Percentiles rank a stretch among this genome's conserved stretches.
These are phyloP conservation scores for Trichogramma dendrolimi DNA, from an alignment of 2,888 invertebrate species.

Conservation along the genomic window DNA sequence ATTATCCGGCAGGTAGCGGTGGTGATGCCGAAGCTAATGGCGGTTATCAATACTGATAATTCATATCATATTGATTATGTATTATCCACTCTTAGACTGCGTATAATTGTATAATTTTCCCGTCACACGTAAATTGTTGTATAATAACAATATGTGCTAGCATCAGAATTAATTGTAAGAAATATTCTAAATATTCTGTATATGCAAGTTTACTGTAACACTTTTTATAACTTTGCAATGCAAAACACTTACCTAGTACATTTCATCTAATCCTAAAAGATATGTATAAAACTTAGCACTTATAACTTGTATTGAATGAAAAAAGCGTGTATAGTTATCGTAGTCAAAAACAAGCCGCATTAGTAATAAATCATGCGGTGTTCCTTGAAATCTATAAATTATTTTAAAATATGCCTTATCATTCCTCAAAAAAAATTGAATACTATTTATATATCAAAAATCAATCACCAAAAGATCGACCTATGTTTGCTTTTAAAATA, in stretches of 20 bases:
- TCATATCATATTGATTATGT: slow-evolving; percentile 19
- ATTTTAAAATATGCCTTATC: too few species aligned
- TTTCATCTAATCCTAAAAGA: slow-evolving; percentile 25
- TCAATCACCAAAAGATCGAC: too few species aligned
- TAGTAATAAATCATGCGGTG: slow-evolving; percentile 37
- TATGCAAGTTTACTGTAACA: slow-evolving; percentile 17
- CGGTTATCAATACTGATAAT: slow-evolving; percentile 49
- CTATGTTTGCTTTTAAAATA: too few species aligned
- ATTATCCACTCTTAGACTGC: slow-evolving; percentile 14
- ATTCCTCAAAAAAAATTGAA: too few species aligned
- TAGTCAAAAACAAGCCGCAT: slow-evolving; percentile 35
- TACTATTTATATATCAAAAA: too few species aligned
- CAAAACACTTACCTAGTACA: slow-evolving; percentile 17
- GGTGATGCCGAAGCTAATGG: slow-evolving; percentile 48
- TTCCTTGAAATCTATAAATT: too few species aligned
- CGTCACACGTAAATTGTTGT: slow-evolving; percentile 18
- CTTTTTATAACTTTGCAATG: slow-evolving; percentile 26
- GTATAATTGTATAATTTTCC: slow-evolving; percentile 24
- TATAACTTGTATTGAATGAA: slow-evolving; percentile 12
- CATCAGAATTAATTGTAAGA: slow-evolving; percentile 26
- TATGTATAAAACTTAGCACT: slow-evolving; percentile 27
- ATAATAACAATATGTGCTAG: slow-evolving; percentile 21
- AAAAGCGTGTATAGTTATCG: slow-evolving; percentile 25
- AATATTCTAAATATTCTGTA: slow-evolving; percentile 12
- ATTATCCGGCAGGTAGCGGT: slow-evolving; percentile 47